Evolutionary conservation across 2,797 vertebrate species (phyloP).

Genomic region (Varecia variegata): DNA sequence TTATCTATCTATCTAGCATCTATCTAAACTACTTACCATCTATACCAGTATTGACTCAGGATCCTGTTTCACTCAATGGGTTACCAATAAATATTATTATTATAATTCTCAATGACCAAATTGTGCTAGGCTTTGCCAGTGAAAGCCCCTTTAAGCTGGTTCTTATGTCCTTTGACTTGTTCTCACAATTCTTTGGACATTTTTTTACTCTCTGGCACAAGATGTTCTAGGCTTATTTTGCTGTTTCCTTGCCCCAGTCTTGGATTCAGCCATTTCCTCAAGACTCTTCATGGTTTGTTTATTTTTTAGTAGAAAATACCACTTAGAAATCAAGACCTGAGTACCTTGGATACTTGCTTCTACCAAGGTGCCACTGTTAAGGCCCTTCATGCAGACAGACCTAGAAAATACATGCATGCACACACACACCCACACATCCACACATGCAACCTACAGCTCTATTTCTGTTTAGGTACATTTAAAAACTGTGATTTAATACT

Average conservation of each 20-base stretch:
- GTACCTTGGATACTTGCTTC: background rate
- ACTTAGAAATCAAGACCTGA: background rate
- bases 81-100: background rate
- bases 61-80: background rate
- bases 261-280: background rate
- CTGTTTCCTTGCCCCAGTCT: background rate
- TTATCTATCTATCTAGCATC: background rate
- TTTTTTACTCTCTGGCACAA: background rate
- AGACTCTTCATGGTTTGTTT: background rate
- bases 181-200: background rate
- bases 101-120: background rate
- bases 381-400: background rate
- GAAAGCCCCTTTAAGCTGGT: background rate
- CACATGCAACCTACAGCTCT: background rate
- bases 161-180: background rate
- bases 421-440: background rate
- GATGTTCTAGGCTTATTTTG: background rate
- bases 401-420: background rate
- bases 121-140: background rate
- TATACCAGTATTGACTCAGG: background rate
- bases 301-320: background rate
- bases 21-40: background rate
- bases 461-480: background rate
- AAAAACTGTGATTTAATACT: background rate
- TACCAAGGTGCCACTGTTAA: background rate